Conservation (phyloP, 92 coral and sea anemone genomes). For the Pocillopora grandis region DNA sequence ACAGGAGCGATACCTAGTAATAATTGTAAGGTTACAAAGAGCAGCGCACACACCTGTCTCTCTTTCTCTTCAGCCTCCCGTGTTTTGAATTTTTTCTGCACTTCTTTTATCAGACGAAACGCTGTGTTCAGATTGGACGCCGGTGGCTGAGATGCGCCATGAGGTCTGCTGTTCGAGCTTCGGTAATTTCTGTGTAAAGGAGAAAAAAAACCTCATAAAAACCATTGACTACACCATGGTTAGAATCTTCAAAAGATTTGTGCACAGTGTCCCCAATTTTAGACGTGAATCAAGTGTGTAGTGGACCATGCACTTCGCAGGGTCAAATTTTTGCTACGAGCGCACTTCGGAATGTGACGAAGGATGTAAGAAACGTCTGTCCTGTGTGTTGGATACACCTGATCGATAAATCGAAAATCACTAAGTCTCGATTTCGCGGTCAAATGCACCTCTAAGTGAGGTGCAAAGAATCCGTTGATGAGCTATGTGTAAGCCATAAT, state of each 20-base stretch:
- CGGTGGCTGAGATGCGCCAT: conserved; percentile 77
- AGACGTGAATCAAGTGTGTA: too few relatives aligned
- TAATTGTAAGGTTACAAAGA: not conserved
- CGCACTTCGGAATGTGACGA: too few relatives aligned
- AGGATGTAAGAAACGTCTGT: too few relatives aligned
- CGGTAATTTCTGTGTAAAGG: conserved; percentile 78
- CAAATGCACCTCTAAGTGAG: too few relatives aligned
- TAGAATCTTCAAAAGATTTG: not conserved
- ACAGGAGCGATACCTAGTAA: not conserved
- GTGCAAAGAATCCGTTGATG: too few relatives aligned
- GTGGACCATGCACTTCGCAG: too few relatives aligned
- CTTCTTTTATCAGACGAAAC: conserved; percentile 95
- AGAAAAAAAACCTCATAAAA: not conserved
- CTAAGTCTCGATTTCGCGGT: too few relatives aligned
- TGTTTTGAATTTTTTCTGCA: conserved; percentile 94
- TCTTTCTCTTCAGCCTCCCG: conserved; percentile 98
- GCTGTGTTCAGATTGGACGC: conserved; percentile 89
- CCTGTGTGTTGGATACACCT: too few relatives aligned
- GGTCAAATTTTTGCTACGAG: too few relatives aligned
- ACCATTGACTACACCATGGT: not conserved
- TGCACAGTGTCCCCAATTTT: not conserved
- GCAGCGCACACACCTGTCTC: conserved; percentile 68
- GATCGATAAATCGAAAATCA: too few relatives aligned
- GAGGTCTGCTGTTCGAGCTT: conserved; percentile 86
- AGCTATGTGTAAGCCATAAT: too few relatives aligned